Conservation (phyloP, 2,113 vertebrate genomes). For the Pyxicephalus adspersus region DNA sequence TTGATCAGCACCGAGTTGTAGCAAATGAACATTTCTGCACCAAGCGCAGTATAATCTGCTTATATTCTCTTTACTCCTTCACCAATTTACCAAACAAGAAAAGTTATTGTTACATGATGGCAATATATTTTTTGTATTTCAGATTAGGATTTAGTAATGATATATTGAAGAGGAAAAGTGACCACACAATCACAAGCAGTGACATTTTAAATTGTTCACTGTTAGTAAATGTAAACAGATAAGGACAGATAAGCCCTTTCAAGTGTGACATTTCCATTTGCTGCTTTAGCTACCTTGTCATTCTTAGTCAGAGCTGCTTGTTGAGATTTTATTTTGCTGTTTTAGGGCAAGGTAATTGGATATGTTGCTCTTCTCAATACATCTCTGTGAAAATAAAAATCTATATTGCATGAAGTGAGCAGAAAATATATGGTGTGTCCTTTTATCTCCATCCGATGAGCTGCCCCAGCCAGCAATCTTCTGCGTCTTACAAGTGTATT, state of each 20-base stretch:
- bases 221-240: neutral
- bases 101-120: too few species aligned
- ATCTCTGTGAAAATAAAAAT: neutral
- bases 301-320: neutral
- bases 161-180: too few species aligned
- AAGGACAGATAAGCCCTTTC: neutral
- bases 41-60: too few species aligned
- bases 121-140: too few species aligned
- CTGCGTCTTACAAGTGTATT: conserved; percentile 9
- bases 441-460: conserved; percentile 17
- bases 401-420: neutral
- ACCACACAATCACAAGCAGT: too few species aligned
- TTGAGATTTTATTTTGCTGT: neutral
- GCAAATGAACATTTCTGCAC: too few species aligned
- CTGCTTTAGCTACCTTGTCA: neutral
- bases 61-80: too few species aligned
- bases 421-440: neutral
- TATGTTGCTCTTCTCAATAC: neutral
- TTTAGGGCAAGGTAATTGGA: neutral
- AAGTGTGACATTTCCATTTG: neutral
- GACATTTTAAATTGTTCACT: too few species aligned
- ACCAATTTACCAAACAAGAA: too few species aligned
- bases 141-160: too few species aligned
- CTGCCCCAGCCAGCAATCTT: neutral
- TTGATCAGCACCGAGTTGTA: too few species aligned